Evolutionary conservation across 2,888 invertebrate species (phyloP), one percentile per base, ranked within the genome.

Genomic region (Tortricodes alternella): DNA sequence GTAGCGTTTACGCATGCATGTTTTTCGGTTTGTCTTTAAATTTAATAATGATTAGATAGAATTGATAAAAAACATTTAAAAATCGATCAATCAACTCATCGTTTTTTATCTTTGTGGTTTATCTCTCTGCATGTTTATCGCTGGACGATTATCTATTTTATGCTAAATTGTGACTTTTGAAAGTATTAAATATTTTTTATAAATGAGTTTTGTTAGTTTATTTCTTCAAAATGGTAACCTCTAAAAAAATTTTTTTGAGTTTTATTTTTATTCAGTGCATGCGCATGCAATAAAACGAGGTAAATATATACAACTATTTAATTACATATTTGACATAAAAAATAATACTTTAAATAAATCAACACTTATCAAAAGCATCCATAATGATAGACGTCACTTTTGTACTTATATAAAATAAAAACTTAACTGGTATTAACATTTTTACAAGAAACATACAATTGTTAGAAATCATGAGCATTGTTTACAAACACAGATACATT

Each of bases 261-360:
- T n/a, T n/a, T n/a, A n/a, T n/a, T 32, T 32, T 32, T 7, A 15
- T 15, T 34, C 34, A 7, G 13, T 29, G 29, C 29, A 11, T n/a
- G 27, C 5, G 34, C 7, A 11, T 11, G 8, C 2, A 46, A 62
- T 60, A 55, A 73, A 70, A 70, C 52, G 64, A 53, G 56, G 59
- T 18, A 43, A 34, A 41, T 53, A 60, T 53, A 60, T 62, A 74
- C 65, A 76, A 77, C 63, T 62, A 66, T 78, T 80, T 80, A 78
- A 78, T 80, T 62, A 65, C 71, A 59, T 49, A 74, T 74, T 82
- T 78, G 80, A 80, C 78, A 85, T 73, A 79, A 77, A 83, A 72
- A 85, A 85, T 85, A 88, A 87, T 86, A 87, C 85, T 87, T 83
- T 80, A 73, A 76, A 76, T 72, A 74, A 73, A 74, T 76, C 67